Conservation (phyloP, 1,140 invertebrate genomes). For the Calephelis nemesis region DNA sequence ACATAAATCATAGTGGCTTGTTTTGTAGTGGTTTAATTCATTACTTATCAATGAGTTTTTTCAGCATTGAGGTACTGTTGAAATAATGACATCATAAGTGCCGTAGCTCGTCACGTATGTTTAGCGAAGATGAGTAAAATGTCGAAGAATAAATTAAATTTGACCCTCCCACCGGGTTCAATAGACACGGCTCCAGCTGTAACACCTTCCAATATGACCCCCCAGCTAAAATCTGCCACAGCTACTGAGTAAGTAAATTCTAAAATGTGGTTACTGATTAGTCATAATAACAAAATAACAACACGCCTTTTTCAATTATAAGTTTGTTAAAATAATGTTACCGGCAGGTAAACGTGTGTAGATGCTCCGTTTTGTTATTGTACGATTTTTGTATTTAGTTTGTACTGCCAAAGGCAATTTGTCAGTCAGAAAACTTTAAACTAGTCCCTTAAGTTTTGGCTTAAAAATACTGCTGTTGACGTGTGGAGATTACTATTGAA, state of each 20-base stretch:
- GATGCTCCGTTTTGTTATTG: too few relatives aligned
- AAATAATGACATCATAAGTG: conserved; percentile 43
- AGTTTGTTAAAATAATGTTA: too few relatives aligned
- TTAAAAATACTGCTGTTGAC: too few relatives aligned
- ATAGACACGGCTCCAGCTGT: conserved; percentile 87
- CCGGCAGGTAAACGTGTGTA: too few relatives aligned
- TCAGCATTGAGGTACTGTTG: not conserved
- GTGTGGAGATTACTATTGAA: too few relatives aligned
- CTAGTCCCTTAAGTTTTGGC: too few relatives aligned
- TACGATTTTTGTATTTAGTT: too few relatives aligned
- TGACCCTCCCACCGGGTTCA: conserved; percentile 92
- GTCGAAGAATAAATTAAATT: conserved; percentile 96
- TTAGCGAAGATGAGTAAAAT: conserved; percentile 80
- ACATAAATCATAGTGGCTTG: not conserved
- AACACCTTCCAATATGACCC: conserved; percentile 86
- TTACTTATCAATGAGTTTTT: not conserved
- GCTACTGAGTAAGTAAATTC: conserved; percentile 82
- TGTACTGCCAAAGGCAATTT: too few relatives aligned
- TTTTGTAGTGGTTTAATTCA: not conserved
- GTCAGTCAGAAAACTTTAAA: too few relatives aligned
- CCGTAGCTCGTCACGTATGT: conserved; percentile 40
- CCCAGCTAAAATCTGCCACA: conserved; percentile 81
- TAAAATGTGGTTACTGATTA: not conserved
- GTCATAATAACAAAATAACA: not conserved
- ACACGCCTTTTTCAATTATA: too few relatives aligned